Evolutionary conservation across 2,113 vertebrate genomes (phyloP).

Genomic region (Scolopax mira): DNA sequence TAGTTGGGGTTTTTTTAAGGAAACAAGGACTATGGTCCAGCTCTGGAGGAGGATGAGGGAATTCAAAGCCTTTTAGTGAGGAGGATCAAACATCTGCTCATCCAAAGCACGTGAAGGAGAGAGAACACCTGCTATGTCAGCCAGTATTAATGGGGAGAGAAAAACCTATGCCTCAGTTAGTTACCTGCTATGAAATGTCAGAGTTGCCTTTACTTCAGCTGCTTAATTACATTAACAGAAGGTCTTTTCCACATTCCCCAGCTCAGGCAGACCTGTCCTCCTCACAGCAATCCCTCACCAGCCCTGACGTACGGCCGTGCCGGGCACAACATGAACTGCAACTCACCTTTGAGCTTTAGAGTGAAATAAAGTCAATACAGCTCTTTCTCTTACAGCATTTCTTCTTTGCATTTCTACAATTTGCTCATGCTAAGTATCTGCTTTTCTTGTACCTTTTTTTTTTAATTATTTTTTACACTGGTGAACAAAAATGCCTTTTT

Average conservation of each 20-base stretch:
- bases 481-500: constrained; percentile 21
- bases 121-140: background rate
- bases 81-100: background rate
- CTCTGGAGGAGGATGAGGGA: background rate
- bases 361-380: background rate
- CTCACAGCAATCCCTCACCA: background rate
- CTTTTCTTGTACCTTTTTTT: background rate
- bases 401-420: constrained; percentile 29
- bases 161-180: background rate
- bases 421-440: background rate
- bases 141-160: background rate
- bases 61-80: background rate
- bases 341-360: background rate
- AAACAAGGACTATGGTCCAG: background rate
- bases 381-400: background rate
- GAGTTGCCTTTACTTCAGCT: background rate
- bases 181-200: background rate
- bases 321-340: background rate
- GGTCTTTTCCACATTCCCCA: background rate
- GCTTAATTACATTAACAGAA: background rate
- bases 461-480: constrained; percentile 45
- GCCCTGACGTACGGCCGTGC: background rate
- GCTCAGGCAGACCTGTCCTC: background rate
- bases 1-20: background rate
- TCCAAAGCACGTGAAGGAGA: background rate